Evolutionary conservation across 35 echinoderm and acorn worm species (phyloP).

Genomic region (Amphiura filiformis): DNA sequence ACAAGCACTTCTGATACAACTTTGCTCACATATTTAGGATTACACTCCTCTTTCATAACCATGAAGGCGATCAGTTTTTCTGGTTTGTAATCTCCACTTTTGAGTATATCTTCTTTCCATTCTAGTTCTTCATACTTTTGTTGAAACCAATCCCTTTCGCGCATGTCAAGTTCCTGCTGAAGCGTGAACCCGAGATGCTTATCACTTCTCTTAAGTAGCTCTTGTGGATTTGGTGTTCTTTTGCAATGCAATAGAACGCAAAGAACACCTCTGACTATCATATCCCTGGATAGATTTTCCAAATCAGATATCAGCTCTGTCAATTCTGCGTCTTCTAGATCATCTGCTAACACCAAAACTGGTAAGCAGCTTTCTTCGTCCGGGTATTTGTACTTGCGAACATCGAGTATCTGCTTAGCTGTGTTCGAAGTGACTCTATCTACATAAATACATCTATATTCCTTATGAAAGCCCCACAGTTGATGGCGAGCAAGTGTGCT

Average conservation of each 20-base stretch:
- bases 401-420: conserved; percentile 39
- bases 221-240: background rate
- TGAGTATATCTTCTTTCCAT: background rate
- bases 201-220: background rate
- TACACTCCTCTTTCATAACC: conserved; percentile 69
- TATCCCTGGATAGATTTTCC: conserved; percentile 27
- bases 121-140: conserved; percentile 47
- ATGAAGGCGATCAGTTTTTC: conserved; percentile 58
- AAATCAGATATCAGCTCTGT: conserved; percentile 5
- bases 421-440: conserved; percentile 46
- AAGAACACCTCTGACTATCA: background rate
- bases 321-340: conserved; percentile 33
- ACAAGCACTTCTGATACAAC: conserved; percentile 29
- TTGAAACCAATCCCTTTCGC: conserved; percentile 19
- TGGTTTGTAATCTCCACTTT: conserved; percentile 28
- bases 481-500: conserved; percentile 49
- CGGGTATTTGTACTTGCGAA: conserved; percentile 22
- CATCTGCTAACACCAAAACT: conserved; percentile 23
- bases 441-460: conserved; percentile 47
- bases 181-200: background rate
- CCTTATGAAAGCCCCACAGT: conserved; percentile 47
- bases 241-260: conserved; percentile 39
- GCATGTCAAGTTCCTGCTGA: conserved; percentile 23
- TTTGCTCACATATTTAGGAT: conserved; percentile 41
- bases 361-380: background rate